Conservation (phyloP, 2,888 invertebrate genomes). For the Frankliniella fusca region DNA sequence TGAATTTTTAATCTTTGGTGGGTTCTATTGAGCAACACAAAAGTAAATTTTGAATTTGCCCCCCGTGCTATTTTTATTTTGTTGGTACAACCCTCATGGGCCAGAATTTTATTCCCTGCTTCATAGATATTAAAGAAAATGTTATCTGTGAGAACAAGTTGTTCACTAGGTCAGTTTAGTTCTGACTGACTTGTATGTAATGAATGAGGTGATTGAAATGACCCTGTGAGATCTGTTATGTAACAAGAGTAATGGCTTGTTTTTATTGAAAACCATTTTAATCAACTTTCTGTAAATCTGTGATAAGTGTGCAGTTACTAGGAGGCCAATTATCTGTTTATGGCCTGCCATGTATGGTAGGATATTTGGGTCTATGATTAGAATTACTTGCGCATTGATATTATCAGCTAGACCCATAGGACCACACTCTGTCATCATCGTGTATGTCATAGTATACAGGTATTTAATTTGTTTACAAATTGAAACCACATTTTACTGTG, state of each 20-base stretch:
- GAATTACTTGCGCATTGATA: not conserved
- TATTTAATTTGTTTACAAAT: not conserved
- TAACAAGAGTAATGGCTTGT: not conserved
- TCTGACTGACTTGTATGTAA: not conserved
- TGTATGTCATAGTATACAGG: not conserved
- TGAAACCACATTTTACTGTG: not conserved
- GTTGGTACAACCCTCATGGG: not conserved
- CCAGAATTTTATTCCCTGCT: not conserved
- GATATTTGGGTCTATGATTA: not conserved
- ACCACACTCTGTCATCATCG: not conserved
- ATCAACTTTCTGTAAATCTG: slow-evolving; percentile 11
- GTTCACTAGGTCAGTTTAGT: too few relatives aligned
- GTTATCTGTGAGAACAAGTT: too few relatives aligned
- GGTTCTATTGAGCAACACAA: too few relatives aligned
- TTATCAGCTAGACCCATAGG: not conserved
- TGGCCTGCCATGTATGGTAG: not conserved
- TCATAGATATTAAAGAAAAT: too few relatives aligned
- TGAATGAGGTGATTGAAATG: not conserved
- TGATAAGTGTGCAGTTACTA: slow-evolving; percentile 7
- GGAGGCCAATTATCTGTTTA: not conserved
- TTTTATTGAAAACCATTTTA: not conserved
- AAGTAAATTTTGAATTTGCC: not conserved
- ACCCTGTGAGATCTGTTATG: not conserved
- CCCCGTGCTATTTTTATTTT: not conserved
- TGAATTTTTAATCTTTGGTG: too few relatives aligned